Evolutionary conservation across 2,888 invertebrate species (phyloP).

Genomic region (Synergus gifuensis): DNA sequence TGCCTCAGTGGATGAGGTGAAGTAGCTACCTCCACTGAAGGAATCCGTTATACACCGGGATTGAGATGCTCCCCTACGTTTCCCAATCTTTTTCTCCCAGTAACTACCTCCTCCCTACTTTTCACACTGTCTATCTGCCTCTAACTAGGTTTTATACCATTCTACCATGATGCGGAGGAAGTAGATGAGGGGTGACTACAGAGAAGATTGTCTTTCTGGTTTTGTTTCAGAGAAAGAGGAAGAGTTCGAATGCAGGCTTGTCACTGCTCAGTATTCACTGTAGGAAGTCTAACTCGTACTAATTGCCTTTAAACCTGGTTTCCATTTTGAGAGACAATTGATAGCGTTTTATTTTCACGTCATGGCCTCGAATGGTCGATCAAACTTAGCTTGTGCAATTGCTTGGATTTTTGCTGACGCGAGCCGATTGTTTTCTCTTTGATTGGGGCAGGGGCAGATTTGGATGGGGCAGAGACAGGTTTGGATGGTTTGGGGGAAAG

Average conservation of each 20-base stretch:
- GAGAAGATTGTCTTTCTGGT: neutral
- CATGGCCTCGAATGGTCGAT: constrained; percentile 33
- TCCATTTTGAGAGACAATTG: constrained; percentile 38
- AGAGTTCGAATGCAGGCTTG: neutral
- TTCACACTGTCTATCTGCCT: constrained; percentile 26
- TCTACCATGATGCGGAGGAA: neutral
- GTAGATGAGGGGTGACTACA: neutral
- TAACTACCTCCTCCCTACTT: constrained; percentile 8
- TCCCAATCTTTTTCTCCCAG: constrained; percentile 33
- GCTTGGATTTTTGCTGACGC: constrained; percentile 22
- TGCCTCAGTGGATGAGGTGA: constrained; percentile 68
- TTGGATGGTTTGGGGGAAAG: neutral
- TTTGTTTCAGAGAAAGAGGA: constrained; percentile 3
- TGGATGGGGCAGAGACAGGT: neutral
- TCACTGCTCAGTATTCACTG: neutral
- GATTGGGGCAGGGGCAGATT: neutral
- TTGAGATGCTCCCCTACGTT: constrained; percentile 41
- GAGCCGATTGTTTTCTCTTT: constrained; percentile 38
- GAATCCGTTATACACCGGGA: constrained; percentile 56
- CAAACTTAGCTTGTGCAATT: constrained; percentile 38
- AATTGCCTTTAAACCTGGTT: constrained; percentile 26
- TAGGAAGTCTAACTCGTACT: neutral
- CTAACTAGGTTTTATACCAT: neutral
- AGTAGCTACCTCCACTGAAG: constrained; percentile 60
- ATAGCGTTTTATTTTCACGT: constrained; percentile 30